Evolutionary conservation across 1,140 invertebrate genomes (phyloP).

Genomic region (Drosophila yakuba): DNA sequence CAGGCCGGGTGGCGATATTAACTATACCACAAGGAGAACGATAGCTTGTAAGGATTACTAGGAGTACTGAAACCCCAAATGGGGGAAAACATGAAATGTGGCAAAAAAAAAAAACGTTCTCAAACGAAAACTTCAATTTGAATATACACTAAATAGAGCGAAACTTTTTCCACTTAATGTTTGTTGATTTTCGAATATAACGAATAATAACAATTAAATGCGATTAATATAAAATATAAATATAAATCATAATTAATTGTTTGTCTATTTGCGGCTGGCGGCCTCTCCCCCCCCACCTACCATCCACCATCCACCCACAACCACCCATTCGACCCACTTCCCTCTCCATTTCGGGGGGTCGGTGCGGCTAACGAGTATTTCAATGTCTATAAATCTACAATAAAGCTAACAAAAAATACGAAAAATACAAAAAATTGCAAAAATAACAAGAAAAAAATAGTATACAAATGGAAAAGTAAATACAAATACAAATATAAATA

Average conservation of each 20-base stretch:
- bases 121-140: slow-evolving; percentile 15
- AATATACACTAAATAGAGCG: slow-evolving; percentile 22
- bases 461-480: background rate
- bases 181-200: slow-evolving; percentile 71
- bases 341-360: background rate
- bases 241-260: slow-evolving; percentile 72
- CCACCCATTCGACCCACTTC: background rate
- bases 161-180: slow-evolving; percentile 72
- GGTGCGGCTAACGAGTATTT: slow-evolving; percentile 34
- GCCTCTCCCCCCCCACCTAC: slow-evolving; percentile 18
- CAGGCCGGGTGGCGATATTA: background rate
- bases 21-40: background rate
- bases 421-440: background rate
- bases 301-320: slow-evolving; percentile 14
- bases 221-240: slow-evolving; percentile 50
- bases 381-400: slow-evolving; percentile 46
- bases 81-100: background rate
- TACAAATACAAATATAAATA: slow-evolving; percentile 3
- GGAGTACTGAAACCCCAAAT: slow-evolving; percentile 16
- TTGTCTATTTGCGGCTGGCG: slow-evolving; percentile 68
- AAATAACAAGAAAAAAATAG: slow-evolving; percentile 1
- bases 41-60: slow-evolving; percentile 15
- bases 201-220: slow-evolving; percentile 50
- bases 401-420: slow-evolving; percentile 1
- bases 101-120: background rate